phyloP scores from a whole-genome alignment of 2,888 invertebrate species.

The Calameuta idolon region DNA sequence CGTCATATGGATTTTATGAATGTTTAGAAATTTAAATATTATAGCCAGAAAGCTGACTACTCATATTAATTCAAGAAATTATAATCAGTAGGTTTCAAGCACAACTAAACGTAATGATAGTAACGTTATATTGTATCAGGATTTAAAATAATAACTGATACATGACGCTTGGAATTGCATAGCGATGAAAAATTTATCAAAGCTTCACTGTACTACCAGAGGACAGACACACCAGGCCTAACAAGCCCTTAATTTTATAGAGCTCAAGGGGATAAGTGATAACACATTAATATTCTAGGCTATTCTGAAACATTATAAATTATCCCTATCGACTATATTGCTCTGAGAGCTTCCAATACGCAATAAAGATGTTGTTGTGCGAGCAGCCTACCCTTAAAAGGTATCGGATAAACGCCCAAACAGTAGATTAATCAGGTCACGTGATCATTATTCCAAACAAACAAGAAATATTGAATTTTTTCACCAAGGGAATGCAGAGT shows the following conservation, averaged over 20 bases:
- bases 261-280: not conserved
- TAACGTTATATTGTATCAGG: too few relatives aligned
- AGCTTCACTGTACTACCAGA: not conserved
- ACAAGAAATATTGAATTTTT: not conserved
- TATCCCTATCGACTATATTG: not conserved
- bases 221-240: not conserved
- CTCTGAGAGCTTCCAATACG: not conserved
- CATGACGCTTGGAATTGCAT: not conserved
- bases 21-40: not conserved
- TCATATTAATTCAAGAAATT: not conserved
- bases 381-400: not conserved
- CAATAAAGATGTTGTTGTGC: not conserved
- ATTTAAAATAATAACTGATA: not conserved
- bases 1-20: not conserved
- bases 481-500: not conserved
- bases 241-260: not conserved
- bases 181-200: not conserved
- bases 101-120: too few relatives aligned
- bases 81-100: too few relatives aligned
- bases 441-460: not conserved
- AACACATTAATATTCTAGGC: not conserved
- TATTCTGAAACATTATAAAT: not conserved
- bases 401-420: not conserved
- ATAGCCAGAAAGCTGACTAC: not conserved
- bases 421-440: not conserved